These are phyloP conservation scores for Amphibalanus amphitrite DNA, from an alignment of 1,140 invertebrate species.

Conservation along the genomic window DNA sequence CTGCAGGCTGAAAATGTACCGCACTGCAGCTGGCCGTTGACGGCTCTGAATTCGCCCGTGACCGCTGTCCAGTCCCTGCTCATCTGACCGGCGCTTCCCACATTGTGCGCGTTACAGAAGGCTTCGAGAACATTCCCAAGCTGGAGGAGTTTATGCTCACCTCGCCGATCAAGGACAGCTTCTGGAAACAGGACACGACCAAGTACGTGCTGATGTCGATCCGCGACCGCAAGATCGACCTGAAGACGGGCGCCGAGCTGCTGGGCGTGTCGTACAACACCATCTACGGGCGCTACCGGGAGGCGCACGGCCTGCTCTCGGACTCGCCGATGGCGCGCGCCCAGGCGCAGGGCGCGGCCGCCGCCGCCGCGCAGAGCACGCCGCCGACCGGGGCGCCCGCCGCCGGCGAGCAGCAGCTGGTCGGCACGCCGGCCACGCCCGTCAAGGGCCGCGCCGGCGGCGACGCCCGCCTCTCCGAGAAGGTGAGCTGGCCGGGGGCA, in stretches of 20 bases:
- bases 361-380: too few species aligned
- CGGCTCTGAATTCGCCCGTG: too few species aligned
- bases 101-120: conserved; percentile 66
- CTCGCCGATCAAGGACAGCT: neutral
- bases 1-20: too few species aligned
- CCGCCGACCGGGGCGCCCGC: too few species aligned
- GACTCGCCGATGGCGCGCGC: neutral
- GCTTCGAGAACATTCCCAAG: conserved; percentile 38
- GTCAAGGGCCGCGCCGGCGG: too few species aligned
- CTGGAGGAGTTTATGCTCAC: neutral
- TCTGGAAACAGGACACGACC: neutral
- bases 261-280: conserved; percentile 75
- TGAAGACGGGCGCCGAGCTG: conserved; percentile 78
- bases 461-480: too few species aligned
- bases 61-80: too few species aligned
- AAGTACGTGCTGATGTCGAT: neutral
- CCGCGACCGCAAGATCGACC: conserved; percentile 51
- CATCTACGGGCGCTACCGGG: conserved; percentile 65
- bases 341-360: too few species aligned
- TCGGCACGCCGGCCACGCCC: too few species aligned
- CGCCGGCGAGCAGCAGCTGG: too few species aligned
- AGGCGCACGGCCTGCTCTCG: conserved; percentile 59
- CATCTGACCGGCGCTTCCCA: conserved; percentile 23
- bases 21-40: too few species aligned
- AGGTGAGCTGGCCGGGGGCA: too few species aligned